A percentile compares a stretch with the other conserved stretches of the same genome.
Evolutionary conservation across 2,797 vertebrate genomes (phyloP).

Genomic region (Hydrocynus forskahlii): DNA sequence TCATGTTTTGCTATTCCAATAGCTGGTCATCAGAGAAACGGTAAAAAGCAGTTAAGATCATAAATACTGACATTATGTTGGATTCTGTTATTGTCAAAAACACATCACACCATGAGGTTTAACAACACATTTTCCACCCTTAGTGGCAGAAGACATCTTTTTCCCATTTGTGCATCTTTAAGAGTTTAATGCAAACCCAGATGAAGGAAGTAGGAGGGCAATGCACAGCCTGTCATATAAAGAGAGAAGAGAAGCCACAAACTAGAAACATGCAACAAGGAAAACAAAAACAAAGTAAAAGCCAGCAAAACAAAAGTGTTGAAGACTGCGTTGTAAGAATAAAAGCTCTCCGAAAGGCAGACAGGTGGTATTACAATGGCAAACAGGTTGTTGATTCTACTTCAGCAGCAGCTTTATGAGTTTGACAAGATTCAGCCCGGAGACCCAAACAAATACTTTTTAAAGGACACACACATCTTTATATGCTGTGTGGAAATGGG

Average conservation of each 20-base stretch:
- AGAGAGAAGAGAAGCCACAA: neutral
- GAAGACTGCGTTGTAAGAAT: neutral
- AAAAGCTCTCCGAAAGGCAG: neutral
- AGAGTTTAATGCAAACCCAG: neutral
- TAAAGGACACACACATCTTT: neutral
- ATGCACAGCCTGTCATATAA: neutral
- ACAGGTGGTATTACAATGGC: neutral
- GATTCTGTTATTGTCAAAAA: neutral
- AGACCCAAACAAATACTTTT: neutral
- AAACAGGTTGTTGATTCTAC: neutral
- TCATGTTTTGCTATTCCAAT: neutral
- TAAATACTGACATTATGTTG: neutral
- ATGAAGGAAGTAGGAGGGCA: neutral
- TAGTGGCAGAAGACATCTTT: constrained; percentile 7
- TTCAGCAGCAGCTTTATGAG: neutral
- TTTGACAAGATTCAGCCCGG: neutral
- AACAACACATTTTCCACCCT: neutral
- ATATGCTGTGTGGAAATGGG: no score
- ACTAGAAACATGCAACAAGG: constrained; percentile 7
- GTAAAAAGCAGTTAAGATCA: neutral
- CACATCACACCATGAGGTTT: neutral
- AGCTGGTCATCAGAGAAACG: neutral
- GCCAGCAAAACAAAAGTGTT: neutral
- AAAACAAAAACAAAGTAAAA: constrained; percentile 34
- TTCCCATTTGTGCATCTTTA: neutral